Evolutionary conservation across 2,797 vertebrate genomes (phyloP).

Genomic region (Cygnus olor): DNA sequence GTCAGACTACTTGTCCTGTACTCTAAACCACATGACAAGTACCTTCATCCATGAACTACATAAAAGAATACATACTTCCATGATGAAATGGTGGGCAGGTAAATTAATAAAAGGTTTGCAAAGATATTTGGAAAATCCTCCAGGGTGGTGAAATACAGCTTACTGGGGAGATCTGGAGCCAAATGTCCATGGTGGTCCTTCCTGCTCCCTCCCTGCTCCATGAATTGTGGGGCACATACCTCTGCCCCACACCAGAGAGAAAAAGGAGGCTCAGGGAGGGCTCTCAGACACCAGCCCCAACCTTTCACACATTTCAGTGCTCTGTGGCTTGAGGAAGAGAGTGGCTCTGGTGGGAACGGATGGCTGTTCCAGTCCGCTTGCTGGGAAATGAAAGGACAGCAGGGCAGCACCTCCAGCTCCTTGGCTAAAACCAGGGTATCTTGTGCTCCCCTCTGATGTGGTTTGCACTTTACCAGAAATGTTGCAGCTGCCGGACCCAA

Average conservation of each 20-base stretch:
- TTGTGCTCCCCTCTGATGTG: conserved; percentile 42
- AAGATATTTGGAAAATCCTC: background rate
- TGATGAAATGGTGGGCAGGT: background rate
- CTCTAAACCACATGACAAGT: background rate
- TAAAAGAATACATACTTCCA: background rate
- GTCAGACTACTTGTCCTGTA: background rate
- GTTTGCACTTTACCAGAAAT: conserved; percentile 38
- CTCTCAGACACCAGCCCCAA: background rate
- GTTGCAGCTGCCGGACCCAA: background rate
- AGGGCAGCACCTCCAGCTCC: background rate
- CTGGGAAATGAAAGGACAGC: background rate
- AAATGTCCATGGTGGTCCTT: background rate
- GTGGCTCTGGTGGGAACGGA: background rate
- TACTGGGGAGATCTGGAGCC: background rate
- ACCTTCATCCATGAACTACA: background rate
- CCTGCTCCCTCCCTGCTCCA: background rate
- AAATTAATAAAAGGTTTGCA: background rate
- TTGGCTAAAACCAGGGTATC: background rate
- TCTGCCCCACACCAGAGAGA: background rate
- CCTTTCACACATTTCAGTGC: background rate
- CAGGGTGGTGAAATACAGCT: background rate
- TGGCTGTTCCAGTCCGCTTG: background rate
- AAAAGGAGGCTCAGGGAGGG: background rate
- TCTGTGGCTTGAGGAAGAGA: background rate
- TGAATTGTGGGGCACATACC: rapidly evolving